phyloP scores from a whole-genome alignment of 2,888 invertebrate genomes.

The Dicyrtoma fusca region DNA sequence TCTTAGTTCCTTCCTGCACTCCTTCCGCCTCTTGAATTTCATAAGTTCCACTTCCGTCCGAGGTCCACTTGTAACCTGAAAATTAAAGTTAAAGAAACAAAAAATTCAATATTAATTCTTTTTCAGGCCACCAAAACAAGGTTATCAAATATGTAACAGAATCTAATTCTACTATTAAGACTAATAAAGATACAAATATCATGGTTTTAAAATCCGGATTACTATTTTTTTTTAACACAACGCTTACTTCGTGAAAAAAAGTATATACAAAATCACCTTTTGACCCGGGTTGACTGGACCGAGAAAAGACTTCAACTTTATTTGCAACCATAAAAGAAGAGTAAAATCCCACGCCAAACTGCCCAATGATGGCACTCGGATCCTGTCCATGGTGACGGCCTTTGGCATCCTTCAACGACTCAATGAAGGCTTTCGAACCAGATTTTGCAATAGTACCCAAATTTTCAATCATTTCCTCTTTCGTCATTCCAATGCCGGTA shows the following conservation, averaged over 20 bases:
- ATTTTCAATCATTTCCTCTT: constrained; percentile 85
- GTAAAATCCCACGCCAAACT: constrained; percentile 98
- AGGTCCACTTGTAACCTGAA: constrained; percentile 42
- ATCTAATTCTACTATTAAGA: too few species aligned
- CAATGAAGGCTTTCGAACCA: constrained; percentile 91
- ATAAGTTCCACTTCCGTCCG: constrained; percentile 74
- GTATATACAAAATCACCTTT: too few species aligned
- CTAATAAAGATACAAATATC: neutral
- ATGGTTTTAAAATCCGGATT: neutral
- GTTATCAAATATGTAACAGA: too few species aligned
- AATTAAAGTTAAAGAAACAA: too few species aligned
- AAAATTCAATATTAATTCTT: too few species aligned
- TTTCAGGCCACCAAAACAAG: too few species aligned
- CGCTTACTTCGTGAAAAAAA: too few species aligned
- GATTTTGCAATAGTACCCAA: constrained; percentile 95
- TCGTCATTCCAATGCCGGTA: constrained; percentile 93
- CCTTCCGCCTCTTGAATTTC: constrained; percentile 85
- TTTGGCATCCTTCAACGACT: constrained; percentile 71
- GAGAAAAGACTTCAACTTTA: constrained; percentile 88
- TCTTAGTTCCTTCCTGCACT: constrained; percentile 87
- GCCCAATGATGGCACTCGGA: constrained; percentile 83
- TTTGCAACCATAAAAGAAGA: constrained; percentile 97
- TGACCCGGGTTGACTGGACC: constrained; percentile 67
- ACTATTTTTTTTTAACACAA: neutral
- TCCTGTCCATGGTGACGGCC: constrained; percentile 63